Conservation (phyloP, 2,888 invertebrate genomes). For the Cryptus armator region DNA sequence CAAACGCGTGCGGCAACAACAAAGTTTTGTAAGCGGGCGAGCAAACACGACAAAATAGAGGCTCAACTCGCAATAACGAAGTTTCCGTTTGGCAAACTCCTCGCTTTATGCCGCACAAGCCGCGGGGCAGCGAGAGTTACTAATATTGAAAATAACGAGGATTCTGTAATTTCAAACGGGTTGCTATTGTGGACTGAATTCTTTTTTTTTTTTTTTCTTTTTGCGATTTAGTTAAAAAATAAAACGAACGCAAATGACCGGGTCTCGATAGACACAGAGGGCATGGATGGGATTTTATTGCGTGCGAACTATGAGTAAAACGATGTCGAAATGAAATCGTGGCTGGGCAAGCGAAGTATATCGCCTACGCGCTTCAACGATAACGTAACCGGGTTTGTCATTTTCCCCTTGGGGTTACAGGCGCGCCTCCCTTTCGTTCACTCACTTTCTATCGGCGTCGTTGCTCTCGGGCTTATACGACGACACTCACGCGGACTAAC, state of each 20-base stretch:
- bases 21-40: constrained; percentile 31
- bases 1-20: not conserved
- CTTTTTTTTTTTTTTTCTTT: not conserved
- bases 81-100: constrained; percentile 20
- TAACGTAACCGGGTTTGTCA: constrained; percentile 75
- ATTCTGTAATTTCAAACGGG: not conserved
- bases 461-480: constrained; percentile 63
- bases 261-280: no score
- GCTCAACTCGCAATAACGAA: constrained; percentile 34
- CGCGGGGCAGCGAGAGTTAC: constrained; percentile 12
- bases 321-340: constrained; percentile 37
- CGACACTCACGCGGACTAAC: constrained; percentile 76
- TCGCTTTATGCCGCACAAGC: not conserved
- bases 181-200: not conserved
- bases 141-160: constrained; percentile 1
- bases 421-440: constrained; percentile 38
- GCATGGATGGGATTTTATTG: constrained; percentile 8
- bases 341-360: constrained; percentile 66
- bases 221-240: no score
- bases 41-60: constrained; percentile 35
- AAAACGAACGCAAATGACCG: no score
- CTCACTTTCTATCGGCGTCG: constrained; percentile 34
- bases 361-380: constrained; percentile 63
- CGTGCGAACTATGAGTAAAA: constrained; percentile 2
- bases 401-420: constrained; percentile 69